These are phyloP conservation scores for Acropternis orthonyx DNA, from an alignment of 2,797 vertebrate genomes.

Conservation along the genomic window DNA sequence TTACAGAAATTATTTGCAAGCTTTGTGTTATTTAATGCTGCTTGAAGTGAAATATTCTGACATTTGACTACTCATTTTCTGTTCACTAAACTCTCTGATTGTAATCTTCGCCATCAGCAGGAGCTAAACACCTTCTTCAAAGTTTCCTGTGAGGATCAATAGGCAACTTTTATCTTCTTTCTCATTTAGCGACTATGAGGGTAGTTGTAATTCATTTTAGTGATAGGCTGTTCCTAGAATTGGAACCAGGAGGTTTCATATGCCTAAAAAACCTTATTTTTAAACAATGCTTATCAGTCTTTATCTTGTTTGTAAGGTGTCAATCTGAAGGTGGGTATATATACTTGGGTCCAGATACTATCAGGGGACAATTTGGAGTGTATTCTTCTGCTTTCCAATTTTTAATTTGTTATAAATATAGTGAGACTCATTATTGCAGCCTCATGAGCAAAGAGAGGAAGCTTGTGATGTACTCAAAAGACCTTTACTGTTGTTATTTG, in stretches of 20 bases:
- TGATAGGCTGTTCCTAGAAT: not conserved
- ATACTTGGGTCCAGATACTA: not conserved
- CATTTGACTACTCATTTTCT: conserved; percentile 61
- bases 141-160: conserved; percentile 57
- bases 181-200: not conserved
- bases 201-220: not conserved
- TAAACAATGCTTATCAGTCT: not conserved
- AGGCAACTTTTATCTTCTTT: conserved; percentile 35
- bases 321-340: not conserved
- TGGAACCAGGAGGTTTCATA: not conserved
- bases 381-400: not conserved
- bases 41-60: conserved; percentile 50
- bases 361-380: not conserved
- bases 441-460: not conserved
- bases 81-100: conserved; percentile 65
- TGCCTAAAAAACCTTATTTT: not conserved
- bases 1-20: not conserved
- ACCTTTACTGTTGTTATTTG: not conserved
- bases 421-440: not conserved
- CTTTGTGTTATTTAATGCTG: conserved; percentile 33
- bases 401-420: not conserved
- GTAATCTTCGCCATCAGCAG: conserved; percentile 68
- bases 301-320: not conserved
- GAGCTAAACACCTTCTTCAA: conserved; percentile 71
- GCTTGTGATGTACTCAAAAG: not conserved